phyloP scores from a whole-genome alignment of 2,888 invertebrate species.

The Aphelenchoides bicaudatus region DNA sequence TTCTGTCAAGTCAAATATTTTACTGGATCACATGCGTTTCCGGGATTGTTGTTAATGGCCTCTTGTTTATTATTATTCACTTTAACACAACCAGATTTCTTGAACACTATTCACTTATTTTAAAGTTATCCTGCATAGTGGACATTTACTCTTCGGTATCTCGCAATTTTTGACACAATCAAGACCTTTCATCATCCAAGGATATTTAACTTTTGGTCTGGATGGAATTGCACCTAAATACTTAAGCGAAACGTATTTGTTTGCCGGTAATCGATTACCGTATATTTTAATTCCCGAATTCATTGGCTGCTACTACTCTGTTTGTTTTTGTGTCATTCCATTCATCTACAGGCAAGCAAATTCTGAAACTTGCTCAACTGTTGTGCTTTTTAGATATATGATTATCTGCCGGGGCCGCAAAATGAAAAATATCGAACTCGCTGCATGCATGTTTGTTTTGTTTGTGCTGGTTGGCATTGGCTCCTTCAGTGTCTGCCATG shows the following conservation, averaged over 20 bases:
- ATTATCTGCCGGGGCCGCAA: constrained; percentile 10
- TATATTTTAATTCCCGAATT: constrained; percentile 6
- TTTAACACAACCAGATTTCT: neutral
- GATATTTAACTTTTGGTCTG: neutral
- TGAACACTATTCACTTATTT: neutral
- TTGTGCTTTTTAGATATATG: no score
- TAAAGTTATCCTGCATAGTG: neutral
- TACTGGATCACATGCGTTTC: neutral
- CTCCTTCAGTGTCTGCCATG: neutral
- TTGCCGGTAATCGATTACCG: neutral
- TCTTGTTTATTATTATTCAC: neutral
- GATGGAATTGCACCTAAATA: neutral
- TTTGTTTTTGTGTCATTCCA: neutral
- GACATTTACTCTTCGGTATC: constrained; percentile 8
- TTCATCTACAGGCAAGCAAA: constrained; percentile 13
- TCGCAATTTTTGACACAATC: constrained; percentile 8
- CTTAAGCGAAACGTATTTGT: neutral
- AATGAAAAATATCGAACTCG: neutral
- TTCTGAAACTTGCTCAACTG: no score
- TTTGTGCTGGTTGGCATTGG: neutral
- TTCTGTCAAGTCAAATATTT: neutral
- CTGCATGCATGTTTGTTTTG: neutral
- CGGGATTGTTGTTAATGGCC: neutral
- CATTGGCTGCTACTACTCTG: constrained; percentile 12
- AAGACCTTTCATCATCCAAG: neutral